phyloP scores from a whole-genome alignment of 1,140 invertebrate genomes.

The Wasmannia auropunctata region DNA sequence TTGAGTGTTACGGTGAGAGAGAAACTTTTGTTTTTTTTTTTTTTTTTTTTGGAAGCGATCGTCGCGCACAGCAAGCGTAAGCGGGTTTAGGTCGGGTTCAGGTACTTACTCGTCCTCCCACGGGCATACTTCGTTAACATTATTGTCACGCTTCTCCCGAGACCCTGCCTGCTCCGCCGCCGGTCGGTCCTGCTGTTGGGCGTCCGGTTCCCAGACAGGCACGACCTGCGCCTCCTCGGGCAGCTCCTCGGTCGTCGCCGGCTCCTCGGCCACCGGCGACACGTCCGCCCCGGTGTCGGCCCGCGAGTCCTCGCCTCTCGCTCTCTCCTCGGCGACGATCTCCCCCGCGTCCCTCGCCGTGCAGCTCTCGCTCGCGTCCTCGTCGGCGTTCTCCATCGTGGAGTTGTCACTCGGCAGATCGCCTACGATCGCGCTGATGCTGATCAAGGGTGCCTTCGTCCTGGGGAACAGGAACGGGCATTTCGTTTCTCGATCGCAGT shows the following conservation, averaged over 20 bases:
- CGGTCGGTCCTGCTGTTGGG: conserved; percentile 68
- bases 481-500: background rate
- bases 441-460: conserved; percentile 88
- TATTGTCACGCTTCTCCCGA: conserved; percentile 85
- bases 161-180: conserved; percentile 54
- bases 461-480: background rate
- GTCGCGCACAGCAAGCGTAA: conserved; percentile 10
- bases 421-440: conserved; percentile 89
- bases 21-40: background rate
- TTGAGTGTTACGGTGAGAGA: conserved; percentile 8
- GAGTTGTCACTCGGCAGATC: conserved; percentile 83
- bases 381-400: conserved; percentile 23
- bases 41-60: conserved; percentile 10
- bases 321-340: background rate
- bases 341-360: background rate
- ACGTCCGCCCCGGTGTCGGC: conserved; percentile 29
- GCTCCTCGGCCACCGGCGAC: conserved; percentile 76
- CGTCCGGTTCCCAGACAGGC: conserved; percentile 78
- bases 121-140: conserved; percentile 92
- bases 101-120: conserved; percentile 95
- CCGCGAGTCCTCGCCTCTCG: conserved; percentile 34
- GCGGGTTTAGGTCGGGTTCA: conserved; percentile 7
- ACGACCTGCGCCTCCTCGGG: conserved; percentile 80
- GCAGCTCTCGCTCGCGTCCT: conserved; percentile 39
- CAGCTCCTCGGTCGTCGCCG: conserved; percentile 64